Base-by-base conservation (phyloP, 1,140 invertebrate species). In the Dreissena rostriformis region DNA sequence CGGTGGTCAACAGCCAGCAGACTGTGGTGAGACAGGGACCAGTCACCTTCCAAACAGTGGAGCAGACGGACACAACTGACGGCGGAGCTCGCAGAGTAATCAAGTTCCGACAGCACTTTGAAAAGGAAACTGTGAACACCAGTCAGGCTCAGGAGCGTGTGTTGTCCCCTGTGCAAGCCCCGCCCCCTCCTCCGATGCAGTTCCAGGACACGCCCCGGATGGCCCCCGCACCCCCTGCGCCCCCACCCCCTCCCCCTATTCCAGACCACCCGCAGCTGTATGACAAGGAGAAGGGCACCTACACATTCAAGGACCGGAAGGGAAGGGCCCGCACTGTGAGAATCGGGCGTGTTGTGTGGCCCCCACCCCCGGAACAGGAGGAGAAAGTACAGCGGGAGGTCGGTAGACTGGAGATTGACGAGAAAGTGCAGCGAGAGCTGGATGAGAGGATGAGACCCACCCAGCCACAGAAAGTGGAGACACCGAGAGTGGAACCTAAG, bases 311-410 rank as follows among this genome's bases (percentile, higher is more conserved):
- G 29, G 91, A 92, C 74, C 87, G 85, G 52, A 81, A 98, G 86
- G 97, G 98, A 1, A 93, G 98, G 66, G 98, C 98, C 0, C 98
- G 98, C 91, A 99, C 98, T 0, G 98, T 99, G 10, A 94, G 98
- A 66, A 98, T 99, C 72, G 98, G 98, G 14, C 98, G 98, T 94
- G 98, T 98, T 97, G 94, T 98, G 74, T 99, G 98, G 98, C 98
- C 98, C 49, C 98, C 98, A 22, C 97, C 97, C 2, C 76, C 86
- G 2, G 68, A 86, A 17, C 83, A 86, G 52, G 85, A 88, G 28
- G 81, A 87, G 73, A 84, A 88, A 75, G 52, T 89, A 12, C 73
- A 84, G 55, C 51, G 77, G 53, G 79, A 90, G 63, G 91, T 93
- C 0, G 91, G 91, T n/a, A 87, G 90, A 51, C 78, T 93, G 61